Base-by-base conservation (phyloP, 64 coral and sea anemone species). In the Stichodactyla mertensii region DNA sequence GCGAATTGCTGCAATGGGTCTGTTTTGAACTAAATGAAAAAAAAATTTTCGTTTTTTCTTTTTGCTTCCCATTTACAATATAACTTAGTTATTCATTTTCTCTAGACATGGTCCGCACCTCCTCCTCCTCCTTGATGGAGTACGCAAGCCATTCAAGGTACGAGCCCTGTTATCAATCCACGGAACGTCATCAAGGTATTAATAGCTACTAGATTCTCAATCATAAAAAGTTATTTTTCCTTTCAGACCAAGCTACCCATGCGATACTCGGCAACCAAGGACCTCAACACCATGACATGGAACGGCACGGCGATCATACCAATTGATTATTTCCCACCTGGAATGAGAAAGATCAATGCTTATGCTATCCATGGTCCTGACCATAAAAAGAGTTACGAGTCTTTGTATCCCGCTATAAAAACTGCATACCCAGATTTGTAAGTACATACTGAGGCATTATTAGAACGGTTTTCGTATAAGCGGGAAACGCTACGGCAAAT, bases 281-380 rank as follows among this genome's bases (percentile, higher is more conserved):
- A 96, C 55, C 78, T 83, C 11, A 52, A 62, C 27, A 93, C 31
- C 4, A 93, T 85, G 79, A 83, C 79, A 55, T 96, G 94, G 94
- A 82, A 77, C 57, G 94, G 94, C 20, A 88, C 85, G 59, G 94
- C 94, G 5, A 78, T 88, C 60, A 88, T 96, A 52, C 94, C 94
- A 15, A 84, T 96, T 27, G 94, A 96, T 52, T 96, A 96, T 23
- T 93, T 96, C 26, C 94, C 94, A 6, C 94, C 94, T 7, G 80
- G 82, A 51, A 87, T 93, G 82, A 58, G 81, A 0, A 96, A 90
- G 74, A 93, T 96, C 80, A 96, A 96, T 80, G 91, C 94, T 51
- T 93, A 93, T 57, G 94, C 94, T 9, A 96, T 96, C 19, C 94
- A 96, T 64, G 94, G 94, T 7, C 66, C 94, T 53, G 88, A 87